A percentile compares a stretch with the other conserved stretches of the same genome.
Conservation (phyloP, 2,797 vertebrate genomes). For the Discoglossus pictus region DNA sequence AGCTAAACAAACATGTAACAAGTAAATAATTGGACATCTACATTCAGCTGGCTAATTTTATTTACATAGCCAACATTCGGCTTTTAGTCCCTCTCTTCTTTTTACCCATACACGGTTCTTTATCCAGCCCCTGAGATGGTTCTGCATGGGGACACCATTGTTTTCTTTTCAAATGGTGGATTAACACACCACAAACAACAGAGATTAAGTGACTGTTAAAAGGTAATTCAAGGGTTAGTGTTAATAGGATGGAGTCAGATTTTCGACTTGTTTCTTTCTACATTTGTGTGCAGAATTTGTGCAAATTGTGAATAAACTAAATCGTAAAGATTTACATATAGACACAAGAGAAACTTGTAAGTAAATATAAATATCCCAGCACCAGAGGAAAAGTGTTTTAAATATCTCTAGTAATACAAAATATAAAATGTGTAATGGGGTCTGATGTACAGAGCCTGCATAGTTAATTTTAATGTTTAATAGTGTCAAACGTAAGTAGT, state of each 20-base stretch:
- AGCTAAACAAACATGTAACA: conserved; percentile 30
- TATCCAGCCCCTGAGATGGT: conserved; percentile 19
- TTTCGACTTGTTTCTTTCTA: too few relatives aligned
- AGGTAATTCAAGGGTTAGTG: conserved; percentile 35
- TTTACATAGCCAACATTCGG: conserved; percentile 52
- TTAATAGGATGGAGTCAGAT: conserved; percentile 16
- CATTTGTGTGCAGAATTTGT: too few relatives aligned
- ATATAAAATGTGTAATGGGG: too few relatives aligned
- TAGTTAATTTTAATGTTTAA: too few relatives aligned
- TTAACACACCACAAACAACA: background rate
- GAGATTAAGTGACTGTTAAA: conserved; percentile 31
- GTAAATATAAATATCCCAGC: too few relatives aligned
- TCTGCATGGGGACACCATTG: conserved; percentile 19
- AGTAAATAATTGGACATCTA: conserved; percentile 26
- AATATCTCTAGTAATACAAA: too few relatives aligned
- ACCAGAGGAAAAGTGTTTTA: too few relatives aligned
- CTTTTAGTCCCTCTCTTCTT: conserved; percentile 24
- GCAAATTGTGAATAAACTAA: too few relatives aligned
- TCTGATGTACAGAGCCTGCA: too few relatives aligned
- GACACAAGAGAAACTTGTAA: too few relatives aligned
- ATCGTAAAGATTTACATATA: too few relatives aligned
- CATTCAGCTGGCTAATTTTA: conserved; percentile 51
- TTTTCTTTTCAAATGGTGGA: conserved; percentile 14
- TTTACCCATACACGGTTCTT: conserved; percentile 14
- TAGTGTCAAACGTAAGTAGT: too few relatives aligned